These are phyloP conservation scores for Empis stercorea DNA, from an alignment of 2,888 invertebrate genomes.

Conservation along the genomic window DNA sequence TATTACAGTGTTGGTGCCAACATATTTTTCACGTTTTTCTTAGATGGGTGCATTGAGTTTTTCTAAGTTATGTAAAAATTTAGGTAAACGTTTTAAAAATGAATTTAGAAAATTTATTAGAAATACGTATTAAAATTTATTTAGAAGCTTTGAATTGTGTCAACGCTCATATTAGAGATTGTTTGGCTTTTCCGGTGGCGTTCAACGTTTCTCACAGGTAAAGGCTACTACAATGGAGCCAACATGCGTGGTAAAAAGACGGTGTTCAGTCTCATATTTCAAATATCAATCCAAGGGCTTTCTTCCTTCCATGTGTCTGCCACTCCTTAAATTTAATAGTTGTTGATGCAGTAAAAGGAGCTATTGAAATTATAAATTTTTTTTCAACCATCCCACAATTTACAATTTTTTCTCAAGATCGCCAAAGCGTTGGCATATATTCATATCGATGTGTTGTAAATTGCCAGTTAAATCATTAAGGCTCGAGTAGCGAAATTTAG, in stretches of 20 bases:
- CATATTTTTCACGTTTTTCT: no score
- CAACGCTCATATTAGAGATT: no score
- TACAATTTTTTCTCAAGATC: slow-evolving; percentile 7
- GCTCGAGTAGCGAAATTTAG: no score
- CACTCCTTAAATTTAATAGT: slow-evolving; percentile 4
- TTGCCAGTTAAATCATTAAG: not conserved
- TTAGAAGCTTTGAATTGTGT: no score
- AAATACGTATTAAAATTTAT: no score
- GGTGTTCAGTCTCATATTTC: not conserved
- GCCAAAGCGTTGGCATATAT: slow-evolving; percentile 3
- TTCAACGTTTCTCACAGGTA: no score
- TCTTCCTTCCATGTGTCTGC: slow-evolving; percentile 5
- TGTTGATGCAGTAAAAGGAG: slow-evolving; percentile 9
- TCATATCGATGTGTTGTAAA: not conserved
- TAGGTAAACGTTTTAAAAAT: no score
- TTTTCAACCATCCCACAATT: slow-evolving; percentile 7
- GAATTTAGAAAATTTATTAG: no score
- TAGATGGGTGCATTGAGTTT: no score
- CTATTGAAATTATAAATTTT: slow-evolving; percentile 5
- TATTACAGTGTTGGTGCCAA: no score
- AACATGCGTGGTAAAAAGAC: not conserved
- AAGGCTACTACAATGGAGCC: not conserved
- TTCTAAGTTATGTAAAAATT: no score
- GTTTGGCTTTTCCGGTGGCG: no score
- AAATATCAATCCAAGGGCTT: slow-evolving; percentile 8